Evolutionary conservation across 2,797 vertebrate genomes (phyloP).

Genomic region (Prunella strophiata): DNA sequence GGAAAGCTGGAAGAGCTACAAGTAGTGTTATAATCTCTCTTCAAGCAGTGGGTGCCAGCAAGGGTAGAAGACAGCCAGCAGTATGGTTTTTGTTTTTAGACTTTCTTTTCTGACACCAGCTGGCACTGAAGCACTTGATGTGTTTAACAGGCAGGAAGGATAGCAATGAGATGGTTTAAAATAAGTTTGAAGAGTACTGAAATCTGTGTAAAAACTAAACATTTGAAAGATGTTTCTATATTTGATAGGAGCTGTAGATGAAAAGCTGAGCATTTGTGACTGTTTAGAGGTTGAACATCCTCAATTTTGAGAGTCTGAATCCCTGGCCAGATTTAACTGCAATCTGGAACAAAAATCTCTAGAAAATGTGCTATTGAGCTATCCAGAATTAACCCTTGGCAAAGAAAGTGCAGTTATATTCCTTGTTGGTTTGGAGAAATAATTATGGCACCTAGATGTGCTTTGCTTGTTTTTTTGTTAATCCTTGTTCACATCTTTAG

Average conservation of each 20-base stretch:
- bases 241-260: conserved; percentile 57
- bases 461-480: background rate
- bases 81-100: conserved; percentile 60
- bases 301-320: conserved; percentile 35
- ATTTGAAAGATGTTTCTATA: conserved; percentile 67
- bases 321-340: conserved; percentile 56
- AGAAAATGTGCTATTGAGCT: conserved; percentile 21
- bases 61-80: conserved; percentile 55
- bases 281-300: conserved; percentile 55
- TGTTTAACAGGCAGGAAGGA: conserved; percentile 69
- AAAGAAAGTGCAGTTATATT: background rate
- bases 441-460: background rate
- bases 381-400: conserved; percentile 45
- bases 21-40: conserved; percentile 53
- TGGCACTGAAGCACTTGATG: conserved; percentile 67
- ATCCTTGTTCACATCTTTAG: background rate
- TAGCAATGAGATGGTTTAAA: conserved; percentile 63
- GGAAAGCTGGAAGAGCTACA: conserved; percentile 43
- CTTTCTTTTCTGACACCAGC: conserved; percentile 67
- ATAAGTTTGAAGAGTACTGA: conserved; percentile 63
- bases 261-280: conserved; percentile 54
- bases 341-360: conserved; percentile 43
- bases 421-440: background rate
- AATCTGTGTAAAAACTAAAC: conserved; percentile 62
- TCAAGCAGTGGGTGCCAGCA: conserved; percentile 47